phyloP scores from a whole-genome alignment of 2,797 vertebrate genomes.

The Amniataba percoides region DNA sequence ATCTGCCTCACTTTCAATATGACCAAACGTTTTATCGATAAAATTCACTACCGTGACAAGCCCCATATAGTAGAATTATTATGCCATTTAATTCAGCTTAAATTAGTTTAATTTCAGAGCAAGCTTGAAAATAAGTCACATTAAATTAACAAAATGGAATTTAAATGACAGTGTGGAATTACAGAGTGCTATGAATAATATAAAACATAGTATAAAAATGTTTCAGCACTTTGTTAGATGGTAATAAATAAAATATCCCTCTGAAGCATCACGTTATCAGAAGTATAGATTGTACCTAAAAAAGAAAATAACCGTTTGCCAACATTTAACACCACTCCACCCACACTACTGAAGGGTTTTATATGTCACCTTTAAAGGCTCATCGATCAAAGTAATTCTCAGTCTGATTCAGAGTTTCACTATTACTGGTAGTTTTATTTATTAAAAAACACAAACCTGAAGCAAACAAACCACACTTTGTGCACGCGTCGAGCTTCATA shows the following conservation, averaged over 20 bases:
- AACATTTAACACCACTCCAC: slow-evolving; percentile 63
- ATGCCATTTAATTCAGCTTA: not conserved
- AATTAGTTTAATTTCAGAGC: not conserved
- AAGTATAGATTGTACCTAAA: slow-evolving; percentile 29
- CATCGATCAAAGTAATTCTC: slow-evolving; percentile 70
- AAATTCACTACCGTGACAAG: not conserved
- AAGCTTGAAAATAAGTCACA: not conserved
- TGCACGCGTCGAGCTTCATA: slow-evolving; percentile 12
- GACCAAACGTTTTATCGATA: slow-evolving; percentile 15
- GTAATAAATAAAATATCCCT: not conserved
- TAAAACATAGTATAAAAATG: not conserved
- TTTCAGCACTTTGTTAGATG: not conserved
- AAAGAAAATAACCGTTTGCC: slow-evolving; percentile 57
- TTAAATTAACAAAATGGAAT: not conserved
- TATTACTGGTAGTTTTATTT: slow-evolving; percentile 72
- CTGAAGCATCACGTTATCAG: slow-evolving; percentile 1
- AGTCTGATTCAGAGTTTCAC: slow-evolving; percentile 79
- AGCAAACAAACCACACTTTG: slow-evolving; percentile 42
- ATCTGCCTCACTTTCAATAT: slow-evolving; percentile 38
- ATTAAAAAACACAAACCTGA: slow-evolving; percentile 67
- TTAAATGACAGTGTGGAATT: slow-evolving; percentile 1
- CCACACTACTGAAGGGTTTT: slow-evolving; percentile 58
- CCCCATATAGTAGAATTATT: slow-evolving; percentile 3
- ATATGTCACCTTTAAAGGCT: slow-evolving; percentile 71
- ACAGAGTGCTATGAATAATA: not conserved